Evolutionary conservation across 2,797 vertebrate genomes (phyloP).

Genomic region (Acridotheres tristis): DNA sequence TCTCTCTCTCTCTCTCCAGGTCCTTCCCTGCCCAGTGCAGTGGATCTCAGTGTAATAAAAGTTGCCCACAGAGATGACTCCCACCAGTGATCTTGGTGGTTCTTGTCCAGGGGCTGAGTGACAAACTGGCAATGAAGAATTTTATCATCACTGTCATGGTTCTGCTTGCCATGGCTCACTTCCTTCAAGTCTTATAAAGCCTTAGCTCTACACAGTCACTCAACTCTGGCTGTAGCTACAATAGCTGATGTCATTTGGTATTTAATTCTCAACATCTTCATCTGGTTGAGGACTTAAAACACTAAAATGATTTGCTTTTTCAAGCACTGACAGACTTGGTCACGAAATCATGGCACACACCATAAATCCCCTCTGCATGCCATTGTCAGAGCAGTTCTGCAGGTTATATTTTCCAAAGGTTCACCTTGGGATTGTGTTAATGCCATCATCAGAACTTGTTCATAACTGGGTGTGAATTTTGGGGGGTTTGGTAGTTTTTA

Average conservation of each 20-base stretch:
- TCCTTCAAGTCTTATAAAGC: not conserved
- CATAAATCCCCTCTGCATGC: not conserved
- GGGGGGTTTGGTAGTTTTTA: not conserved
- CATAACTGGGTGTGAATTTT: fast-evolving
- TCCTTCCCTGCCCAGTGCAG: not conserved
- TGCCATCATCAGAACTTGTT: not conserved
- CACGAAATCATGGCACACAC: not conserved
- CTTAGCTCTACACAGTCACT: not conserved
- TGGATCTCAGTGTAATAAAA: not conserved
- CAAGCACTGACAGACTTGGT: not conserved
- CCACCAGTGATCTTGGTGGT: not conserved
- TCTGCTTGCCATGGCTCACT: not conserved
- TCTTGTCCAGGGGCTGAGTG: not conserved
- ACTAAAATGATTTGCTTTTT: not conserved
- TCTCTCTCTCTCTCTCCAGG: too few relatives aligned
- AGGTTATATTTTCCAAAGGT: not conserved
- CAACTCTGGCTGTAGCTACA: not conserved
- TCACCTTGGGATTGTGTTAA: not conserved
- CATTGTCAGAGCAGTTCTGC: not conserved
- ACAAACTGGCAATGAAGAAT: not conserved
- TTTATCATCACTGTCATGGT: not conserved
- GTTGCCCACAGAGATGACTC: not conserved
- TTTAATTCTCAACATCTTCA: slow-evolving; percentile 7
- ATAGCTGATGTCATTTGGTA: not conserved
- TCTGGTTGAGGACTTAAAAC: not conserved